Percentiles rank a stretch among this genome's conserved stretches.
phyloP scores from a whole-genome alignment of 1,140 invertebrate genomes.

The Scylla paramamosain region DNA sequence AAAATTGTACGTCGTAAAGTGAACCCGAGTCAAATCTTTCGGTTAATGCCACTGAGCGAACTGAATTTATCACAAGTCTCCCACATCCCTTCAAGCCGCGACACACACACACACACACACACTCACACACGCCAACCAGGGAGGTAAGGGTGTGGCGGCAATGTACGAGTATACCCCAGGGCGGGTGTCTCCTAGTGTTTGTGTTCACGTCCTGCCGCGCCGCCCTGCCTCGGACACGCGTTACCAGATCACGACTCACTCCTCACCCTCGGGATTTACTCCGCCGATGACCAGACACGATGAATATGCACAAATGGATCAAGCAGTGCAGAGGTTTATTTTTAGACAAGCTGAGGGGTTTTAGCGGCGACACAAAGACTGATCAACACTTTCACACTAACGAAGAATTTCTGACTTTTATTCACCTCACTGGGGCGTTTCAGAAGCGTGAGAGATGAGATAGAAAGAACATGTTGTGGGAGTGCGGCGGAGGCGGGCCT shows the following conservation, averaged over 20 bases:
- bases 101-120: constrained; percentile 11
- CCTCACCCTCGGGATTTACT: neutral
- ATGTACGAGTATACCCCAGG: neutral
- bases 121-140: neutral
- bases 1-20: neutral
- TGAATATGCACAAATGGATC: neutral
- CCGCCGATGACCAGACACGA: neutral
- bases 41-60: neutral
- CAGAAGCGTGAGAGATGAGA: neutral
- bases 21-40: neutral
- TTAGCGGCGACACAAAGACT: neutral
- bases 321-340: neutral
- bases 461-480: constrained; percentile 21
- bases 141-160: neutral
- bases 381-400: neutral
- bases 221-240: neutral
- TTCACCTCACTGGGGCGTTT: neutral
- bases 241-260: constrained; percentile 1
- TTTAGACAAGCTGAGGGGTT: neutral
- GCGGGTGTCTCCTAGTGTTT: neutral
- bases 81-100: neutral
- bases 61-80: neutral
- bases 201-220: neutral
- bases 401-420: neutral
- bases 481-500: constrained; percentile 2